Percentiles rank a stretch among this genome's conserved stretches.
Evolutionary conservation across 2,113 vertebrate species (phyloP).

Genomic region (Seriola rivoliana): DNA sequence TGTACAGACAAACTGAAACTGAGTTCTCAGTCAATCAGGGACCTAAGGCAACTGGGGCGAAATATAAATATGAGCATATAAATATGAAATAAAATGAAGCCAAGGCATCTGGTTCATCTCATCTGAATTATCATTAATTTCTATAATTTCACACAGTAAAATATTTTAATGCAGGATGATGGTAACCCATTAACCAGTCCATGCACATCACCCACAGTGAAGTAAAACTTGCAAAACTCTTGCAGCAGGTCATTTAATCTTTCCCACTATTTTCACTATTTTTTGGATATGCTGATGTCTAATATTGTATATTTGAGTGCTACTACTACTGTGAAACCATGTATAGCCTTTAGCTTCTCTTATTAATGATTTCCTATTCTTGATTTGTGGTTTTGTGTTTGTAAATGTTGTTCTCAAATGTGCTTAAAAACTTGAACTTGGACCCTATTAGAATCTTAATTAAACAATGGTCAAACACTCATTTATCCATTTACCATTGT

Average conservation of each 20-base stretch:
- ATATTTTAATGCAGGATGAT: background rate
- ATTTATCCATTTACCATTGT: background rate
- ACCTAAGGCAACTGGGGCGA: background rate
- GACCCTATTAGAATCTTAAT: too few species aligned
- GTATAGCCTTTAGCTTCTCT: background rate
- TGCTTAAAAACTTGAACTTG: background rate
- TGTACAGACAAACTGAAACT: background rate
- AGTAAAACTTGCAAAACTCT: too few species aligned
- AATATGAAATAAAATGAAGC: background rate
- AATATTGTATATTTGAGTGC: background rate
- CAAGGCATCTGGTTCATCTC: background rate
- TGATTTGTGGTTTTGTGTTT: background rate
- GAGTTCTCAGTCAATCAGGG: background rate
- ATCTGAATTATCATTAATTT: background rate
- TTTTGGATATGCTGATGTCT: background rate
- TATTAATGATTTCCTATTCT: background rate
- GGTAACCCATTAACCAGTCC: background rate
- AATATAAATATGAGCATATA: background rate
- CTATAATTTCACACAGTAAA: constrained; percentile 3
- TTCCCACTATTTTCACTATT: background rate
- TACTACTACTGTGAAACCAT: background rate
- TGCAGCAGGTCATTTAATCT: background rate
- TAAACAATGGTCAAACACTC: background rate
- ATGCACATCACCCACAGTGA: constrained; percentile 3
- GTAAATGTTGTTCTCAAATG: background rate